Evolutionary conservation across 2,113 vertebrate species (phyloP).

Genomic region (Heterocephalus glaber): DNA sequence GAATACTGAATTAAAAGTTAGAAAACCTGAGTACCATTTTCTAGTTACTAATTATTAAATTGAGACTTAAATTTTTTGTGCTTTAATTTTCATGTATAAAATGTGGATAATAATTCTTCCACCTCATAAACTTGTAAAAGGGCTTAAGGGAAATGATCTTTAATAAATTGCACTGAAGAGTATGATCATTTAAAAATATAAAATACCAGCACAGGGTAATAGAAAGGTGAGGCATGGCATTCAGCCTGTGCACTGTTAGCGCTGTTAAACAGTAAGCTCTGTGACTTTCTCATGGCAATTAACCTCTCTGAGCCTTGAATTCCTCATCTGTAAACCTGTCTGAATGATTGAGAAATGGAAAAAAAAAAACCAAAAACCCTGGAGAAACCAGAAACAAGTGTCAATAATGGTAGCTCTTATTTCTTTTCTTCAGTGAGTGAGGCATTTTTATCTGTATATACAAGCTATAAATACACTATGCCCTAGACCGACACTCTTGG

Average conservation of each 20-base stretch:
- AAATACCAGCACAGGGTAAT: background rate
- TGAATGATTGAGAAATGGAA: background rate
- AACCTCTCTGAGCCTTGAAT: slow-evolving; percentile 46
- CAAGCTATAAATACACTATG: slow-evolving; percentile 66
- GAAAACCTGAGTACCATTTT: background rate
- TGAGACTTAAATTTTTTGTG: slow-evolving; percentile 24
- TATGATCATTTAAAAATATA: background rate
- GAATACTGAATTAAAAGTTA: background rate
- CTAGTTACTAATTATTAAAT: slow-evolving; percentile 40
- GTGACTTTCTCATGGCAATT: background rate
- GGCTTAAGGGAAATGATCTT: background rate
- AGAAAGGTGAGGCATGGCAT: background rate
- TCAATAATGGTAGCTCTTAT: background rate
- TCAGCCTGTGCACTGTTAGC: background rate
- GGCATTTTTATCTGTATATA: slow-evolving; percentile 28
- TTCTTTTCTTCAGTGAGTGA: slow-evolving; percentile 32
- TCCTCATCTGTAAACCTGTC: background rate
- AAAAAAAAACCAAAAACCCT: background rate
- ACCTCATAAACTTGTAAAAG: background rate
- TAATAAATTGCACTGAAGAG: background rate
- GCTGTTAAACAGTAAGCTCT: background rate
- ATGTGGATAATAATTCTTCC: slow-evolving; percentile 15
- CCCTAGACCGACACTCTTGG: slow-evolving; percentile 51
- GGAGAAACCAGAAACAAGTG: background rate
- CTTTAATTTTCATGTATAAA: slow-evolving; percentile 26